Base-by-base conservation (phyloP, 2,113 vertebrate species). In the Bos javanicus region DNA sequence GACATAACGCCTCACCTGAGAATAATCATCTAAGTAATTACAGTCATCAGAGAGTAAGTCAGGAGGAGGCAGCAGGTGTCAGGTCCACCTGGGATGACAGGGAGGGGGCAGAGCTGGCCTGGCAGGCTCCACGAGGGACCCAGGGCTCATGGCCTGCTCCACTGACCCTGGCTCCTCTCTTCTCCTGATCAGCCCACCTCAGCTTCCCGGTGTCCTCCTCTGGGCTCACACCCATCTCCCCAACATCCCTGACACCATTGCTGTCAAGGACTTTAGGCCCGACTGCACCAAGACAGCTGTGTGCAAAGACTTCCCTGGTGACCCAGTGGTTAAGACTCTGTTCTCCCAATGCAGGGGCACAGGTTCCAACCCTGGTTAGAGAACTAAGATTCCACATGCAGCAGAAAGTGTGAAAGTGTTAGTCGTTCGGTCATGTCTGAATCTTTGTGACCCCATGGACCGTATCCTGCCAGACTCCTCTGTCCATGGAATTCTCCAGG, bases 81-180 rank as follows among this genome's bases (percentile, higher is more conserved):
- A 0, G 46, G 54, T 26, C 11, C 48, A 33, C 14, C 71, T 50
- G 52, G 7, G 23, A 2, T 0, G 0, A 23, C n/a, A 25, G n/a
- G 30, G n/a, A 74, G 1, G 33, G 67, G 0, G 0, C 26, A n/a
- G 17, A 19, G 16, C 26, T 16, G 57, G 48, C 48, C 21, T 3
- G 39, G 64, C 1, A 50, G 50, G 64, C 54, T 76, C 33, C 52
- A 84, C 0, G 1, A 3, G 26, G 56, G 56, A 25, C 5, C 10
- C 9, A 50, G 21, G 33, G 50, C 16, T 36, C 36, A 17, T 6
- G 0, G 5, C 7, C 36, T 3, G 1, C 23, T 43, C 83, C 7
- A 25, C 46, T 16, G n/a, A 60, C 28, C 74, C 28, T 23, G 0
- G 48, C 30, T 13, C 48, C 48, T 52, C 48, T 81, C 30, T 81